Percentiles rank a stretch among this genome's conserved stretches.
Conservation (phyloP, 2,797 vertebrate genomes). For the Dromococcyx pavoninus region DNA sequence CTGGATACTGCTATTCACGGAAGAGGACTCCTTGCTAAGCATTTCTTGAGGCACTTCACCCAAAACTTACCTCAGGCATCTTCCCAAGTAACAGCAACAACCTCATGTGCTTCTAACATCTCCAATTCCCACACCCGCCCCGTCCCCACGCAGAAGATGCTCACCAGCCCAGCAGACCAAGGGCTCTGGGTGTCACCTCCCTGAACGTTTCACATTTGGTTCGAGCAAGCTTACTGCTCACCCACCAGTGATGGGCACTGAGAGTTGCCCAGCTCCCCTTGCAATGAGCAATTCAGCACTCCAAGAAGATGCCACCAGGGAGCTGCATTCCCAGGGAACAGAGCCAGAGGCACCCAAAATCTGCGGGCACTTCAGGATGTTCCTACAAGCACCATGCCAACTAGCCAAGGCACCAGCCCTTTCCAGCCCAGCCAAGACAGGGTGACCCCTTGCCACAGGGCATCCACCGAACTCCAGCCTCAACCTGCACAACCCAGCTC, state of each 20-base stretch:
- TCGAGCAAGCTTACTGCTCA: neutral
- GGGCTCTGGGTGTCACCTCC: neutral
- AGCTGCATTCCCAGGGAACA: neutral
- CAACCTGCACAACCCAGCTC: neutral
- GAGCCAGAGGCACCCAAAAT: neutral
- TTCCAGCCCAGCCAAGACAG: neutral
- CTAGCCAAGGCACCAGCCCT: neutral
- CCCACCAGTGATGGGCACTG: neutral
- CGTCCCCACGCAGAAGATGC: fast-evolving
- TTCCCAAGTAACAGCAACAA: neutral
- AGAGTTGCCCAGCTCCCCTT: neutral
- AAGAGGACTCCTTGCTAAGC: neutral
- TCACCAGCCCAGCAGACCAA: fast-evolving
- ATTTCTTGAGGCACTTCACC: neutral
- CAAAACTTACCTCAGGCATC: neutral
- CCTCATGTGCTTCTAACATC: neutral
- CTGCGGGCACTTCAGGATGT: neutral
- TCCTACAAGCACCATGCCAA: neutral
- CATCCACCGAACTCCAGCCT: neutral
- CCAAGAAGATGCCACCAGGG: neutral
- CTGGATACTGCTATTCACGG: neutral
- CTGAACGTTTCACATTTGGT: neutral
- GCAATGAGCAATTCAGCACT: neutral
- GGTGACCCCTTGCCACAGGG: neutral
- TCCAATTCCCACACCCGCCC: neutral